Evolutionary conservation across 2,113 vertebrate genomes (phyloP), one percentile per base, ranked within the genome.

Genomic region (Prionailurus viverrinus): DNA sequence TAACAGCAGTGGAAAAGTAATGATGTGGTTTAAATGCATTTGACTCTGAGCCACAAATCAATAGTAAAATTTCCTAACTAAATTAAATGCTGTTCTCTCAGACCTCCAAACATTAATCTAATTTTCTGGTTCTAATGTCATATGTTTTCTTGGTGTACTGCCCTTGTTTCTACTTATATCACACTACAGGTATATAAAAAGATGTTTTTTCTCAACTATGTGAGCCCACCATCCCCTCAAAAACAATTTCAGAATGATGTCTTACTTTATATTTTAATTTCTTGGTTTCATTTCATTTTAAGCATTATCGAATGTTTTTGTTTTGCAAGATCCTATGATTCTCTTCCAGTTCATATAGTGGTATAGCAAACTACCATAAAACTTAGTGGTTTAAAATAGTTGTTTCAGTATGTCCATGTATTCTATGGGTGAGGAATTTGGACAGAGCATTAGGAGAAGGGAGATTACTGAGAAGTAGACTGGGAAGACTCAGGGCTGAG

Each of bases 231-330:
- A 41, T 91, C 10, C 23, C 23, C 16, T 89, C 45, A 83, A 78
- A 95, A 82, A 33, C n/a, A 92, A 88, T 33, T 92, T 89, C 39
- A 33, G 8, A 85, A 36, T 92, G 82, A 45, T 82, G 55, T 68
- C 71, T 94, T 91, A 89, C 1, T 39, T 5, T 21, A 39, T 84
- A 63, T 65, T 63, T 68, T 82, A 71, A 66, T 58, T 92, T 97
- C 29, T 36, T 96, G 33, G 13, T 31, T 94, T 82, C 74, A 33
- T 93, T 95, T 86, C 21, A 41, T 76, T 76, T 76, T 53, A 96
- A 88, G 4, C 18, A 39, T 83, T 71, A 5, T 92, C 89, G 89
- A 18, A 66, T 92, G 68, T 81, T 93, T 97, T 96, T 80, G 74
- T 69, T 73, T 83, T 71, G n/a, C 76, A 55, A 88, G 51, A 65